A percentile compares a stretch with the other conserved stretches of the same genome.
Conservation (phyloP, 35 echinoderm and acorn worm genomes). For the Ptychodera flava region DNA sequence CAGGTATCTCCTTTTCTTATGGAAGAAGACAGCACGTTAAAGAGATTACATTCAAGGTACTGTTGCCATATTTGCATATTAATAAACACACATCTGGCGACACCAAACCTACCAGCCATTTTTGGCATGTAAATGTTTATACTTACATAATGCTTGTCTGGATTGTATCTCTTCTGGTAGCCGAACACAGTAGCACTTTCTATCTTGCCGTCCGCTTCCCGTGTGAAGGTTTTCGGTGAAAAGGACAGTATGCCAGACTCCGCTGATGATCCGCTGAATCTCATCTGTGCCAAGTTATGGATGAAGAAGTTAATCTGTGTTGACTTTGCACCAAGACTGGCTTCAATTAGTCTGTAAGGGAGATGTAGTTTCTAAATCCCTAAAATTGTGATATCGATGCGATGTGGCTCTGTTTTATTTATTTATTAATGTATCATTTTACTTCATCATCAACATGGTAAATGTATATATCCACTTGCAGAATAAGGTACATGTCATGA, state of each 20-base stretch:
- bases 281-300: slow-evolving; percentile 89
- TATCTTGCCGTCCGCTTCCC: slow-evolving; percentile 73
- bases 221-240: slow-evolving; percentile 89
- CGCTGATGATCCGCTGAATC: slow-evolving; percentile 43
- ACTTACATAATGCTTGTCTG: slow-evolving; percentile 96
- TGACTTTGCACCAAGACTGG: slow-evolving; percentile 78
- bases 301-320: slow-evolving; percentile 99
- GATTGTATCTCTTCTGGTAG: slow-evolving; percentile 91
- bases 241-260: slow-evolving; percentile 75
- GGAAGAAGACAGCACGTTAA: too few relatives aligned
- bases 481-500: too few relatives aligned
- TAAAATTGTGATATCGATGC: neutral
- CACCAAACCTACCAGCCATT: too few relatives aligned
- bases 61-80: too few relatives aligned
- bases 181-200: slow-evolving; percentile 61
- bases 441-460: too few relatives aligned
- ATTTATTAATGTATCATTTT: too few relatives aligned
- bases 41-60: too few relatives aligned
- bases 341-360: slow-evolving; percentile 73
- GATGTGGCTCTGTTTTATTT: too few relatives aligned
- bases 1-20: too few relatives aligned
- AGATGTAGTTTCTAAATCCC: slow-evolving; percentile 16
- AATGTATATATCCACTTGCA: too few relatives aligned
- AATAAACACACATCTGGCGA: too few relatives aligned
- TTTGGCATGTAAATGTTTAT: too few relatives aligned